phyloP scores from a whole-genome alignment of 2,888 invertebrate genomes.

The Xestia rhomboidea region DNA sequence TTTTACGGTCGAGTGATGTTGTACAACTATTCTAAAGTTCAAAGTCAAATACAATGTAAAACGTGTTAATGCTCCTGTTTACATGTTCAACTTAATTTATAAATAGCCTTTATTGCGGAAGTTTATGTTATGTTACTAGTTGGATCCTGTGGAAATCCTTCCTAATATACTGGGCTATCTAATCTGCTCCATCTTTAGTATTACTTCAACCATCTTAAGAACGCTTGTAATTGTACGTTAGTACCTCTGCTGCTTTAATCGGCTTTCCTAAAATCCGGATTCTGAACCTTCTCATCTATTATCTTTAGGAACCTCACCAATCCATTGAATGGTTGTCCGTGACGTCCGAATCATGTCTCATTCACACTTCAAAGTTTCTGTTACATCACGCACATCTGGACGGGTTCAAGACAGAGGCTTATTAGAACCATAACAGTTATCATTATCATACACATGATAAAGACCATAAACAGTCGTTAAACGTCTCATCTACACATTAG shows the following conservation, averaged over 20 bases:
- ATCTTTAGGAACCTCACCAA: constrained; percentile 3
- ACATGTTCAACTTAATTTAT: constrained; percentile 39
- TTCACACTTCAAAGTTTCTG: constrained; percentile 4
- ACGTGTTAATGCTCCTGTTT: constrained; percentile 48
- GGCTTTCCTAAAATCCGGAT: background rate
- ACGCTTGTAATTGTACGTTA: constrained; percentile 1
- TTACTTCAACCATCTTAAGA: background rate
- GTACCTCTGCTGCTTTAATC: background rate
- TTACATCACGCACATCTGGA: constrained; percentile 39
- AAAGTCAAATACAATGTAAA: constrained; percentile 59
- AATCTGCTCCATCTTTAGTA: background rate
- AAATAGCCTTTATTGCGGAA: constrained; percentile 57
- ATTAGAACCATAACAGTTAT: constrained; percentile 41
- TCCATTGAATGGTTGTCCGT: constrained; percentile 2
- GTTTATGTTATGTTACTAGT: constrained; percentile 41
- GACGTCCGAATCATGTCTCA: constrained; percentile 5
- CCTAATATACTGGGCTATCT: constrained; percentile 10
- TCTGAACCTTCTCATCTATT: background rate
- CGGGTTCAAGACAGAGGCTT: constrained; percentile 17
- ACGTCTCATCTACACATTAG: constrained; percentile 35
- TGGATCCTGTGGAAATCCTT: constrained; percentile 32
- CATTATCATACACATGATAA: constrained; percentile 52
- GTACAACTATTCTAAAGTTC: constrained; percentile 46
- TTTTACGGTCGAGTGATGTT: constrained; percentile 48
- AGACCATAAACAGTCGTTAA: constrained; percentile 53